Percentiles rank a stretch among this genome's conserved stretches.
Conservation (phyloP, 2,113 vertebrate genomes). For the Pterocles orientalis region DNA sequence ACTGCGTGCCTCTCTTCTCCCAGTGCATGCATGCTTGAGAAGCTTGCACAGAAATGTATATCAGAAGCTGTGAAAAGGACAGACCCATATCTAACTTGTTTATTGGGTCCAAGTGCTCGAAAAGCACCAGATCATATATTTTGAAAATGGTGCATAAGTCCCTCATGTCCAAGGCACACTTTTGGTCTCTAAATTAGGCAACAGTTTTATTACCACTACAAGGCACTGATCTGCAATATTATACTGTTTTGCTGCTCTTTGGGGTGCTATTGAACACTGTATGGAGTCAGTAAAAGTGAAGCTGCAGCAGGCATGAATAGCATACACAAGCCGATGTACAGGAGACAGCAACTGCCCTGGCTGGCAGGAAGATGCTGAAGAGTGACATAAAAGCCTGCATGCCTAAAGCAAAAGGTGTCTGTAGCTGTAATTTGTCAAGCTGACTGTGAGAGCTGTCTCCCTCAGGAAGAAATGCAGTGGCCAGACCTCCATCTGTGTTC, state of each 20-base stretch:
- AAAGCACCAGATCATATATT: not conserved
- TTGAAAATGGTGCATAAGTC: not conserved
- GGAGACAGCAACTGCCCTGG: not conserved
- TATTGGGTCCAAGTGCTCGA: not conserved
- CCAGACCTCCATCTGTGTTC: not conserved
- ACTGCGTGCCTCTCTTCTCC: not conserved
- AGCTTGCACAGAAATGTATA: not conserved
- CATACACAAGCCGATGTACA: not conserved
- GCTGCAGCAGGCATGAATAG: not conserved
- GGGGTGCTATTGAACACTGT: not conserved
- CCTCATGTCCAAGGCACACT: not conserved
- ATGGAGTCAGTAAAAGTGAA: not conserved
- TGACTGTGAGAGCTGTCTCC: not conserved
- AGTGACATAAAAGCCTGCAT: not conserved
- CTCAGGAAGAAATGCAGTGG: not conserved
- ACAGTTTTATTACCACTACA: not conserved
- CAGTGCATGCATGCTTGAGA: not conserved
- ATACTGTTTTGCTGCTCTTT: not conserved
- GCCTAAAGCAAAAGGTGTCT: slow-evolving; percentile 12
- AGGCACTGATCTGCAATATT: not conserved
- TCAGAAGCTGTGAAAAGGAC: not conserved
- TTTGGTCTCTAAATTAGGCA: not conserved
- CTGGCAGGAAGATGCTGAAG: slow-evolving; percentile 14
- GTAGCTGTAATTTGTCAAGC: slow-evolving; percentile 7
- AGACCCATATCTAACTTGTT: not conserved